Base-by-base conservation (phyloP, 2,888 invertebrate genomes). In the Agrotis exclamationis region DNA sequence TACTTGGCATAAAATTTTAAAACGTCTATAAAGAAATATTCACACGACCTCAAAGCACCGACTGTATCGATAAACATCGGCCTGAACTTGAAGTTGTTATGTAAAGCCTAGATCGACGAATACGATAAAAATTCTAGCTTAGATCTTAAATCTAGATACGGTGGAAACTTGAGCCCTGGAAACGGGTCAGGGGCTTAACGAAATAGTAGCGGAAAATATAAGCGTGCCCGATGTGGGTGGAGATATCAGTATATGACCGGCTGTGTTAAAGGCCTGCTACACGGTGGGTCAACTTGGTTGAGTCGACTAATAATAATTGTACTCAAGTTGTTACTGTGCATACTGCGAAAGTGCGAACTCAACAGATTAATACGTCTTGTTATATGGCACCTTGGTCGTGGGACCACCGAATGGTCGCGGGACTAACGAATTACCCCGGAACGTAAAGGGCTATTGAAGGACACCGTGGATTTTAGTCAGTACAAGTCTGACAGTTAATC, bases 61-160 rank as follows among this genome's bases (percentile, higher is more conserved):
- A 84, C 84, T 77, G 85, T 72, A 79, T 75, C 81, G 89, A 90
- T 93, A 91, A 84, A 74, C 74, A 90, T 90, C 91, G 83, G 87
- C 85, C 87, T 90, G 91, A 93, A 92, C 91, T 90, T 91, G 88
- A 87, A 88, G 89, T 79, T 65, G 87, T 90, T 91, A 92, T 88
- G 85, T 91, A 88, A 90, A 90, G 84, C 79, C 87, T 88, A 88
- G 91, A 91, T 92, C 83, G 76, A 81, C 75, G 82, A 86, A 85
- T 80, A 81, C 89, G 93, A 94, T 94, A 93, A 88, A 70, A 77
- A 77, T 82, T 85, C 88, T 90, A 91, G 90, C 89, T 89, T 83
- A 91, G 93, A 94, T 94, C 89, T 86, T 89, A 84, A 86, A 88
- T 85, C 87, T 88, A 90, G 94, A 94, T 94, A 92, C 79, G 73